Evolutionary conservation across 2,797 vertebrate genomes (phyloP), one percentile per base, ranked within the genome.

Genomic region (Decapterus maruadsi): DNA sequence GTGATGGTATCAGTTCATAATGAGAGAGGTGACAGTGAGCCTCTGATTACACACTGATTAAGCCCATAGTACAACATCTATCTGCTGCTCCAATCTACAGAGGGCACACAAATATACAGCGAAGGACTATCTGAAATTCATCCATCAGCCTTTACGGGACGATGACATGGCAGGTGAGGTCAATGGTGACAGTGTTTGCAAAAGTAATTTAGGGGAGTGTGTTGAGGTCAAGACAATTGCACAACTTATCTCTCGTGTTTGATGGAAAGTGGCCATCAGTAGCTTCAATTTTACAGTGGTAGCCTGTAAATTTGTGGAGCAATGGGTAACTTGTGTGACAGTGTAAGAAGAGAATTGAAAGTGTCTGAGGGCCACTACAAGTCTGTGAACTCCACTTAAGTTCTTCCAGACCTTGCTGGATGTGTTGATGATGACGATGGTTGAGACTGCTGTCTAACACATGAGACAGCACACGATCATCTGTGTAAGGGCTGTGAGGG

Each of bases 1-100:
- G 55, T 78, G 79, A 85, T 78, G 76, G 85, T 83, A 87, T 84
- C 77, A 67, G 69, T 82, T 81, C 86, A 91, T 90, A 82, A 87
- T 87, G 74, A 89, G 72, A 57, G 70, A 60, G 55, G 68, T 77
- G 76, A 78, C 61, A 83, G 42, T 12, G 34, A 84, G 77, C 72
- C 79, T 63, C 64, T 93, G 92, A 93, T 93, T 92, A 91, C 82
- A 89, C 88, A 86, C 82, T 89, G 91, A 94, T 93, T 90, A 92
- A 84, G 83, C 45, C 76, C 67, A 80, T 60, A 83, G 73, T 62
- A 81, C 83, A 86, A 82, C 90, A 93, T 92, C 73, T 53, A 90
- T 94, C 87, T 88, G 42, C 51, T 64, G 48, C 70, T 81, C 20
- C 74, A 86, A 90, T 86, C 71, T 85, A 78, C 36, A 14, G 38